phyloP scores from a whole-genome alignment of 2,797 vertebrate species.

The Hoplostethus mediterraneus region DNA sequence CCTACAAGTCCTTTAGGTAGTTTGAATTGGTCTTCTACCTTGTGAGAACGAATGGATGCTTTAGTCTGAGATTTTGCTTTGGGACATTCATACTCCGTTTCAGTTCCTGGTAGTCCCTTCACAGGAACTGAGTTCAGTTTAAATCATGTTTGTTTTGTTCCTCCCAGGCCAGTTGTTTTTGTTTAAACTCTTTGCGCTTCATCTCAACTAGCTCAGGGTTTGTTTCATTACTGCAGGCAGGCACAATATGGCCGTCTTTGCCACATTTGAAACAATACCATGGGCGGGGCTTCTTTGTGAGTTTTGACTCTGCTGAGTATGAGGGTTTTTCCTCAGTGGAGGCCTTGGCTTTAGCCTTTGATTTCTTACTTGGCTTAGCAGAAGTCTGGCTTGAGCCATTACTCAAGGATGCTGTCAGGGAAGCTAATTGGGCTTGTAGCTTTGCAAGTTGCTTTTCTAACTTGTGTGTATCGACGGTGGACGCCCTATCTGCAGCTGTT shows the following conservation, averaged over 20 bases:
- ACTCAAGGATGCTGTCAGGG: constrained; percentile 4
- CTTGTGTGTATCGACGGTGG: background rate
- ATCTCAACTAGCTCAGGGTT: background rate
- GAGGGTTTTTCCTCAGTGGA: background rate
- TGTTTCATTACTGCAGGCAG: constrained; percentile 16
- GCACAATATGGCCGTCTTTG: background rate
- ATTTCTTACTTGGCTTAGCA: background rate
- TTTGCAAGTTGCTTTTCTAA: constrained; percentile 13
- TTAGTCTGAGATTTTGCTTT: background rate
- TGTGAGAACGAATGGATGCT: background rate
- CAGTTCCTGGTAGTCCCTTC: constrained; percentile 14
- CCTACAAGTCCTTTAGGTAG: constrained; percentile 13
- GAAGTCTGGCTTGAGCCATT: background rate
- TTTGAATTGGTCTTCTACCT: background rate
- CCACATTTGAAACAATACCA: constrained; percentile 6
- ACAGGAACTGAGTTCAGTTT: constrained; percentile 29
- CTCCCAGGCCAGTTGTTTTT: constrained; percentile 11
- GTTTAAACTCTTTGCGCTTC: constrained; percentile 4
- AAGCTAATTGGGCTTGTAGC: constrained; percentile 26
- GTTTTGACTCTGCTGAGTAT: background rate
- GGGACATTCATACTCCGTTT: background rate
- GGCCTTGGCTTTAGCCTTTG: background rate
- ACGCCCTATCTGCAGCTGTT: background rate
- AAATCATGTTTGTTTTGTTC: background rate
- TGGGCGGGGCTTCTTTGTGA: constrained; percentile 9